Evolutionary conservation across 1,140 invertebrate genomes (phyloP), one percentile per base, ranked within the genome.

Genomic region (Vanessa tameamea): DNA sequence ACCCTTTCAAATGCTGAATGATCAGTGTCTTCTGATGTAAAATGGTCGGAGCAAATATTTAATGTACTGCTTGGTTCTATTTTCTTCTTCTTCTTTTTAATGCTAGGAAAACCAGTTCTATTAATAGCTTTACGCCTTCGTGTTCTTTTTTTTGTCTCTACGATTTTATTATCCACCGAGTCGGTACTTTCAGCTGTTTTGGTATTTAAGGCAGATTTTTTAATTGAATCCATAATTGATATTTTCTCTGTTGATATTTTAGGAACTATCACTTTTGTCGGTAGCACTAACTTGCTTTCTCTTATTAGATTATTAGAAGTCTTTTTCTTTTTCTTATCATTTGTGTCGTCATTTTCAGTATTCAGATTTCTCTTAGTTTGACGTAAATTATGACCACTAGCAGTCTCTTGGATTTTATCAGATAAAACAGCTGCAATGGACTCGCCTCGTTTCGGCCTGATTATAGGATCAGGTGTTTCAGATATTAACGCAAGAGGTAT

Each of bases 71-170:
- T 84, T 31, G 82, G 78, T 75, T 93, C 92, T 68, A 89, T 79
- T 87, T 96, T 96, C 81, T 97, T 96, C 85, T 97, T 97, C 85
- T 97, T 98, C 79, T 96, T 97, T 79, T 97, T 97, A 16, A 96
- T 93, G 16, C 95, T 96, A 0, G 97, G 97, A 89, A 98, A 98
- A 9, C 97, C 97, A 13, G 97, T 98, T 78, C 96, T 94, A 87
- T 98, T 98, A 14, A 96, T 95, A 8, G 95, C 94, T 88, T 97
- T 96, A 64, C 96, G 95, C 66, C 97, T 94, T 72, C 96, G 94
- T 11, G 95, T 92, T 86, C 96, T 96, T 76, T 96, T 95, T 79
- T 96, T 95, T 3, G 93, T 43, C 13, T 88, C 89, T 47, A 71
- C 63, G 55, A 72, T 77, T 72, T 93, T 92, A 51, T 75, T 87